Base-by-base conservation (phyloP, 2,113 vertebrate species). In the Chaetodon trifascialis region DNA sequence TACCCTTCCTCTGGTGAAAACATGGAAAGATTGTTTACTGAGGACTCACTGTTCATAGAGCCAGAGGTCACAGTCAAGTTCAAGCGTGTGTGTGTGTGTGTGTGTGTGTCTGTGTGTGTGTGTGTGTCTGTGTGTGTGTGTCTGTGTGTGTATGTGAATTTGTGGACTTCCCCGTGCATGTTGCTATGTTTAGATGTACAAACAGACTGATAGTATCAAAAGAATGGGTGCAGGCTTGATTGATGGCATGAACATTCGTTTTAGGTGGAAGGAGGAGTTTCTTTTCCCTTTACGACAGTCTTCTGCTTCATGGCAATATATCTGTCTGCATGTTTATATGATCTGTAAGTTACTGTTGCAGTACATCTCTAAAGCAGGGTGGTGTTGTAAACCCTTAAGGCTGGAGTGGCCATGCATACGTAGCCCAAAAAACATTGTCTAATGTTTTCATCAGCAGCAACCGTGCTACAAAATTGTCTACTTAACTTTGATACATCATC, bases 11-110 rank as follows among this genome's bases (percentile, higher is more conserved):
- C 82, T 85, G 78, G 76, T 89, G 83, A 90, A 92, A 91, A 89
- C 87, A 91, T 87, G 86, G 89, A 91, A 86, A 91, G 78, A 85
- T 86, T 90, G 87, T 93, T 93, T 88, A 86, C 80, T 87, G 79
- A 88, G 62, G 73, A 85, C 56, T 51, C 58, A 88, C 87, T 84
- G 85, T 86, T 92, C 87, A 81, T 78, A 19, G 62, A 84, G 83
- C 76, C 73, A 81, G 76, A 90, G 90, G 86, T 93, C 90, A 85
- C 71, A 52, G 78, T 49, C 64, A 55, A 73, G 90, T 86, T 90
- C 79, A 78, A 64, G 79, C 85, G 81, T 87, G 80, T 88, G 82
- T 85, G 36, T 78, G 75, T 74, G 65, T 80, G 71, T 76, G 71
- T 72, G 73, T 75, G 74, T 54, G 78, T 34, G 71, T 73, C 51